Base-by-base conservation (phyloP, 2,888 invertebrate species). In the Acanthacorydalis orientalis region DNA sequence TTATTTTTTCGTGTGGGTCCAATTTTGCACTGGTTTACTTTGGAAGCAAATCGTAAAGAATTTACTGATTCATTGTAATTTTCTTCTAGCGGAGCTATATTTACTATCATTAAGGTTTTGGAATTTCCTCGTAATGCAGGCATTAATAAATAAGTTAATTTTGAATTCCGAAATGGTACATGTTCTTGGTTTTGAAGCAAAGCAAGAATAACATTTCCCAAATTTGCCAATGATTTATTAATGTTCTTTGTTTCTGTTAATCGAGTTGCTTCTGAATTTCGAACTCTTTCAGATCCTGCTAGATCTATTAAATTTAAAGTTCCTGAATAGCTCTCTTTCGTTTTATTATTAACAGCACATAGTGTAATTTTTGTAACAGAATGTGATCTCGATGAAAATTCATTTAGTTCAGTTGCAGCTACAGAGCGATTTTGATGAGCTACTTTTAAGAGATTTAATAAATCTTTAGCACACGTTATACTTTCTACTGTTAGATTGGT, bases 31-130 rank as follows among this genome's bases (percentile, higher is more conserved):
- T 77, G 82, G 60, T 90, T 90, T 0, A 91, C 90, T 62, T 81
- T 83, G 9, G 85, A 78, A 31, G 90, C 92, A 65, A 93, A 93
- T 48, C 91, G 71, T 50, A 93, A 68, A 0, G 91, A 89, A 65
- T 85, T 89, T 4, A 92, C 69, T n/a, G 87, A 86, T 67, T 93
- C 93, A 53, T 73, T 73, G 57, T 79, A 83, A 60, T 83, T 83
- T 56, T 88, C 86, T 59, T 87, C 84, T 55, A 83, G 77, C 40
- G 92, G 92, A 11, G 88, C 80, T 54, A 92, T 77, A 67, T 92
- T 92, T 35, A 92, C 82, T 64, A 93, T 82, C 90, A 93, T 92
- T 37, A 93, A 73, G 0, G 89, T 90, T 67, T 93, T 93, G 0
- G 89, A 88, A 64, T 88, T 91, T 1, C 92, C 92, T 8, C 91